A percentile compares a stretch with the other conserved stretches of the same genome.
phyloP scores from a whole-genome alignment of 2,113 vertebrate genomes.

The Lanius collurio region DNA sequence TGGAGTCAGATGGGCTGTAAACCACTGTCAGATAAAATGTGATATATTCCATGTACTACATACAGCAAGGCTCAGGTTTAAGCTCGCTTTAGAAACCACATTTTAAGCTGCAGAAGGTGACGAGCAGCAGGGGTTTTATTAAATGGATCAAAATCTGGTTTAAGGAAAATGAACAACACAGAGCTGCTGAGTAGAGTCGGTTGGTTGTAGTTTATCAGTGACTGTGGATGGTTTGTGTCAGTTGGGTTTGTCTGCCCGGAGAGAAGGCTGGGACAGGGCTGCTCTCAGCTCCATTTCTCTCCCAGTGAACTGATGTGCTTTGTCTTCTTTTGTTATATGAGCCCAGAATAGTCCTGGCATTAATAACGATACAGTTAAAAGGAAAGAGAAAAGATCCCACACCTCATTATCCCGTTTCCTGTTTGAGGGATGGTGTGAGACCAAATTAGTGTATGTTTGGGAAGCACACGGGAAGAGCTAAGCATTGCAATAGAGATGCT shows the following conservation, averaged over 20 bases:
- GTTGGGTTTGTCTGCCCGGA: background rate
- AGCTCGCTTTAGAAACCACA: background rate
- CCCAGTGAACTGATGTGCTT: background rate
- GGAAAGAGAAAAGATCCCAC: background rate
- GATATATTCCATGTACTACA: background rate
- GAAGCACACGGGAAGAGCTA: background rate
- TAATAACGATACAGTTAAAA: background rate
- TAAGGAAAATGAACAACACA: background rate
- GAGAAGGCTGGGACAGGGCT: background rate
- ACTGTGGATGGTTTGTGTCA: background rate
- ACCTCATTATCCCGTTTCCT: conserved; percentile 31
- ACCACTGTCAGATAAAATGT: background rate
- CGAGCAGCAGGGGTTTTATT: background rate
- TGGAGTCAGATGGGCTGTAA: background rate
- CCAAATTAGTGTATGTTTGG: conserved; percentile 46
- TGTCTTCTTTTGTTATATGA: background rate
- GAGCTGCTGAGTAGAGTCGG: background rate
- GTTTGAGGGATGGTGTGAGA: conserved; percentile 1
- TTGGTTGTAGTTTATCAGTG: background rate
- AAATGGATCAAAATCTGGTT: background rate
- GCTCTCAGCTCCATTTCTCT: background rate
- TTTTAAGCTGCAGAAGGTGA: background rate
- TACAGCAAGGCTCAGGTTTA: background rate
- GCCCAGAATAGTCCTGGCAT: background rate
- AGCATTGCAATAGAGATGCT: conserved; percentile 47